These are phyloP conservation scores for Syrphus vitripennis DNA, from an alignment of 2,888 invertebrate species.

Conservation along the genomic window DNA sequence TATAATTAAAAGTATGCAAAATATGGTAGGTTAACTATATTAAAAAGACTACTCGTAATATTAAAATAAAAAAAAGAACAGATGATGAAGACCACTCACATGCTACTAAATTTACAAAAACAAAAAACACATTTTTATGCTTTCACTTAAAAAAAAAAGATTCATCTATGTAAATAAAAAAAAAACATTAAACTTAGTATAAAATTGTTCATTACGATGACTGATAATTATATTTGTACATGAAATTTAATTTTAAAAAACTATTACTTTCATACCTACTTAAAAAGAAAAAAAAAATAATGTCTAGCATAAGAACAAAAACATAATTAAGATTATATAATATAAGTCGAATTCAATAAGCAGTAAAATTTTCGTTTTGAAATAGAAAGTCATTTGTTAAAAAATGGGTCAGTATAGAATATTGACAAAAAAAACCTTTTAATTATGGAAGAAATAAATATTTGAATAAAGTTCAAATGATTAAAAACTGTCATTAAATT, in stretches of 20 bases:
- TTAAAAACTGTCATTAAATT: not conserved
- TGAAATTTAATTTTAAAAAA: slow-evolving; percentile 38
- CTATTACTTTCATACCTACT: slow-evolving; percentile 53
- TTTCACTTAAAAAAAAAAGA: no score
- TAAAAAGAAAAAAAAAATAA: slow-evolving; percentile 18
- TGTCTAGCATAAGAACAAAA: slow-evolving; percentile 17
- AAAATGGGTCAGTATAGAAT: not conserved
- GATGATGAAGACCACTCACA: slow-evolving; percentile 1
- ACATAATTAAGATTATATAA: slow-evolving; percentile 1
- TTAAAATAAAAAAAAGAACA: not conserved
- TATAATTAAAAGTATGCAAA: not conserved
- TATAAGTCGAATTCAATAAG: slow-evolving; percentile 16
- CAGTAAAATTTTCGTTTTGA: not conserved
- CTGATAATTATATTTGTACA: slow-evolving; percentile 68
- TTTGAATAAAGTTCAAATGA: slow-evolving; percentile 15
- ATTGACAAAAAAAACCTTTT: not conserved
- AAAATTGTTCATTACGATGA: slow-evolving; percentile 50
- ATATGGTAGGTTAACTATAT: not conserved
- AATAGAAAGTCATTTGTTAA: not conserved
- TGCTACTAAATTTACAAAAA: not conserved
- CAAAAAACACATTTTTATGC: not conserved
- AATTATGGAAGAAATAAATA: not conserved
- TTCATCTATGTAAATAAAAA: slow-evolving; percentile 11
- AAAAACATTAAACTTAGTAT: not conserved
- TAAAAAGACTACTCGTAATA: slow-evolving; percentile 12